Percentiles rank a stretch among this genome's conserved stretches.
Evolutionary conservation across 2,113 vertebrate species (phyloP).

Genomic region (Anarhynchus alexandrinus): DNA sequence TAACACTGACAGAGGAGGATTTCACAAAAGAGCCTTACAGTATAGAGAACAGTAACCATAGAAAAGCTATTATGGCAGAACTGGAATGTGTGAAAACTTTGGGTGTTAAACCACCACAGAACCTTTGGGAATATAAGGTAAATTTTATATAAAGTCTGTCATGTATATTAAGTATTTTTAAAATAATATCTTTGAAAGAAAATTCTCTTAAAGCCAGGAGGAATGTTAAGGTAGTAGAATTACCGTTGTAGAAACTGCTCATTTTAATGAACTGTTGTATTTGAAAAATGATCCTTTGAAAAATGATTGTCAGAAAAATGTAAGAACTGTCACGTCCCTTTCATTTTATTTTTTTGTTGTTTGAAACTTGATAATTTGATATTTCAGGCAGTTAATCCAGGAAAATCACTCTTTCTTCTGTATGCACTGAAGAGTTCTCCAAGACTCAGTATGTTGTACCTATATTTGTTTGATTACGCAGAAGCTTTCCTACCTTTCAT

Average conservation of each 20-base stretch:
- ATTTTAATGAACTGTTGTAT: neutral
- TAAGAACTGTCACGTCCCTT: neutral
- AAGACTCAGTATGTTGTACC: conserved; percentile 88
- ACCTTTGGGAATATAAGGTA: conserved; percentile 97
- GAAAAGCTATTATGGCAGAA: conserved; percentile 83
- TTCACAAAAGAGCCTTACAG: conserved; percentile 79
- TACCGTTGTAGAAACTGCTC: neutral
- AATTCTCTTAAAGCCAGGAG: neutral
- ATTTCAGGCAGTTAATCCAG: conserved; percentile 84
- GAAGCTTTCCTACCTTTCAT: conserved; percentile 93
- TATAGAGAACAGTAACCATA: conserved; percentile 83
- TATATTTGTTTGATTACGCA: conserved; percentile 91
- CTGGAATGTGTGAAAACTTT: conserved; percentile 83
- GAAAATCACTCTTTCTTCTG: conserved; percentile 90
- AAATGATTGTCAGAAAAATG: neutral
- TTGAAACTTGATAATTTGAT: neutral
- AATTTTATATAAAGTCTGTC: neutral
- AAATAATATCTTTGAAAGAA: neutral
- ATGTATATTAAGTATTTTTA: neutral
- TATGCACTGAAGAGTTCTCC: conserved; percentile 91
- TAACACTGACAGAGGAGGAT: conserved; percentile 88
- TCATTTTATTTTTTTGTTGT: neutral
- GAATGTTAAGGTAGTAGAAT: neutral
- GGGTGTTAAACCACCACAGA: conserved; percentile 87
- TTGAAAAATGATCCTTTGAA: neutral